These are phyloP conservation scores for Mesorhabditis spiculigera DNA, from an alignment of 2,888 invertebrate species.

Conservation along the genomic window DNA sequence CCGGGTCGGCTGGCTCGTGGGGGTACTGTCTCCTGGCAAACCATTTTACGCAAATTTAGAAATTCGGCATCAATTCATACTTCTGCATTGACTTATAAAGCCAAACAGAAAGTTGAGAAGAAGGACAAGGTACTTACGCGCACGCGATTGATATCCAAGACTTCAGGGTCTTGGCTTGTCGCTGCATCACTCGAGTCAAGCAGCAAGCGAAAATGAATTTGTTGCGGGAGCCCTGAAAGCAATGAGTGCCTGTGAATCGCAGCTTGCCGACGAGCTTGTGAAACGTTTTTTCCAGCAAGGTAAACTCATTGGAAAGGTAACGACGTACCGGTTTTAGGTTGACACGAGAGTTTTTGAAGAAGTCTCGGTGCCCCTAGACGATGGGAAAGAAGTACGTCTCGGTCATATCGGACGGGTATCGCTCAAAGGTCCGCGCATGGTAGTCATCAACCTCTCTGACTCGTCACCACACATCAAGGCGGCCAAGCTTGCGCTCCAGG, in stretches of 20 bases:
- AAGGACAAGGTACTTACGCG: not conserved
- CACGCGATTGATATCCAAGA: not conserved
- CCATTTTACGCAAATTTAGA: slow-evolving; percentile 12
- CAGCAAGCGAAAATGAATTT: not conserved
- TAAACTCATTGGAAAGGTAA: not conserved
- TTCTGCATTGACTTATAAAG: not conserved
- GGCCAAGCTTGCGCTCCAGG: not conserved
- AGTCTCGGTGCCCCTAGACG: not conserved
- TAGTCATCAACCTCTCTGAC: not conserved
- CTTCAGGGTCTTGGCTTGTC: not conserved
- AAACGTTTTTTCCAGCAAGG: not conserved
- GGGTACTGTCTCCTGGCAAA: too few species aligned
- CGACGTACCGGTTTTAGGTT: not conserved
- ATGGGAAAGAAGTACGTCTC: not conserved
- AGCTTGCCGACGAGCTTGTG: not conserved
- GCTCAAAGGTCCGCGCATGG: not conserved
- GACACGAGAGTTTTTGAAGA: slow-evolving; percentile 1
- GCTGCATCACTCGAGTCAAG: not conserved
- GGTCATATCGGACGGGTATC: not conserved
- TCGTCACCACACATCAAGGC: not conserved
- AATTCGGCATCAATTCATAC: slow-evolving; percentile 1
- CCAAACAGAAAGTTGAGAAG: not conserved
- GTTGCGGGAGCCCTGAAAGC: not conserved
- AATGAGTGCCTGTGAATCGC: not conserved
- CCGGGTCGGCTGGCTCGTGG: too few species aligned